phyloP scores from a whole-genome alignment of 2,888 invertebrate genomes.

The Pocota personata region DNA sequence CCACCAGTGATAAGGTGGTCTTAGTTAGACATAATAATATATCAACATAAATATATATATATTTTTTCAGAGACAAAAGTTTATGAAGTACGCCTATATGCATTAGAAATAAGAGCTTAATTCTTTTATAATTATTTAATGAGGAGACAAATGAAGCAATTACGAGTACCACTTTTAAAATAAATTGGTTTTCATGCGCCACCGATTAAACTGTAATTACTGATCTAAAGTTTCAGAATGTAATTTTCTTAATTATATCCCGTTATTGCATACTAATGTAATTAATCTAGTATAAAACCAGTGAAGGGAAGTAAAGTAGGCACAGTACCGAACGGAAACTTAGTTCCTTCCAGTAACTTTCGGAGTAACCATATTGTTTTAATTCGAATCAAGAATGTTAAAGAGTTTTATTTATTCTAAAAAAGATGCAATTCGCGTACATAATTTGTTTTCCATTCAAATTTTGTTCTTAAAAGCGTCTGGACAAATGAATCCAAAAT shows the following conservation, averaged over 20 bases:
- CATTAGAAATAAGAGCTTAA: background rate
- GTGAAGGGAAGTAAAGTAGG: background rate
- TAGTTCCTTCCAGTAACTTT: background rate
- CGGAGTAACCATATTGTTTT: background rate
- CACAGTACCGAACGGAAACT: background rate
- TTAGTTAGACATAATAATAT: no score
- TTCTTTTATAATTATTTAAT: background rate
- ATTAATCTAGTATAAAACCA: background rate
- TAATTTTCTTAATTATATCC: background rate
- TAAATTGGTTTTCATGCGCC: background rate
- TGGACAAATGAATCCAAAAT: conserved; percentile 75
- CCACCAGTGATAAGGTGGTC: no score
- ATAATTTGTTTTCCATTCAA: conserved; percentile 76
- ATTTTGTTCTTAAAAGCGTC: conserved; percentile 71
- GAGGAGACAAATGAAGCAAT: background rate
- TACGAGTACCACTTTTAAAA: background rate
- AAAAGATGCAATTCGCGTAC: conserved; percentile 73
- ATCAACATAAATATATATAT: no score
- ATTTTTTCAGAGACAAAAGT: no score
- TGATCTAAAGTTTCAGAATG: background rate
- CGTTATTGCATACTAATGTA: background rate
- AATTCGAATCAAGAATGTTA: background rate
- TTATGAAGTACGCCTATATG: no score
- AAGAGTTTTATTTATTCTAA: conserved; percentile 70
- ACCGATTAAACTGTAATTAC: background rate